Evolutionary conservation across 2,797 vertebrate genomes (phyloP).

Genomic region (Schizopygopsis malacanthus): DNA sequence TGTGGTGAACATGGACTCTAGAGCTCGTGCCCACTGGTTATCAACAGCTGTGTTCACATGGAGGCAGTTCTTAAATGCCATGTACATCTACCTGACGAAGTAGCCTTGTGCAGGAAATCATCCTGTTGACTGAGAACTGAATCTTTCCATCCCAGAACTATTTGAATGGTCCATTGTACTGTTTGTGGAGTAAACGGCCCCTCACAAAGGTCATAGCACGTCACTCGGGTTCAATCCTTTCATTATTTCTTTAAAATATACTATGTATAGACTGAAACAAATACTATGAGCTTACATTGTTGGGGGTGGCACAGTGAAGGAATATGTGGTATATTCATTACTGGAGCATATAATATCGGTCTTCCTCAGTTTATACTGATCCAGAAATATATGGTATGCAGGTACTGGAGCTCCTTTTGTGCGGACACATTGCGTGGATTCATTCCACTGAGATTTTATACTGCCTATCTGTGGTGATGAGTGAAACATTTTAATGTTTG

Average conservation of each 20-base stretch:
- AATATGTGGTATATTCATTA: not conserved
- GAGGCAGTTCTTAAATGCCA: constrained; percentile 88
- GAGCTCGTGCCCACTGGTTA: constrained; percentile 85
- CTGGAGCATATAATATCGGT: not conserved
- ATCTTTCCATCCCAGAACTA: not conserved
- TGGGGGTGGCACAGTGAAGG: not conserved
- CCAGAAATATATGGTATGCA: constrained; percentile 2
- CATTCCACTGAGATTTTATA: constrained; percentile 17
- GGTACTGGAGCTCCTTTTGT: not conserved
- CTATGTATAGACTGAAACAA: constrained; percentile 1
- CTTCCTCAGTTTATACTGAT: not conserved
- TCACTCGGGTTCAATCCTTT: not conserved
- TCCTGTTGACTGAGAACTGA: not conserved
- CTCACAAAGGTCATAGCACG: not conserved
- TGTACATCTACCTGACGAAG: constrained; percentile 90
- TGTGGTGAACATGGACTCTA: constrained; percentile 86
- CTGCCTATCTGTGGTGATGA: constrained; percentile 2
- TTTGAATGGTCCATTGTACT: constrained; percentile 14
- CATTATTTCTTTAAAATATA: not conserved
- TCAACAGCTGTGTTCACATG: constrained; percentile 83
- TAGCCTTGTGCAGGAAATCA: constrained; percentile 77
- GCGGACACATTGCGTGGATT: constrained; percentile 9
- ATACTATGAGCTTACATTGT: constrained; percentile 16
- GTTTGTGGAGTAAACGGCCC: constrained; percentile 3
- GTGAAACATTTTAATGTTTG: constrained; percentile 26